Evolutionary conservation across 2,113 vertebrate genomes (phyloP), one percentile per base, ranked within the genome.

Genomic region (Tor tambroides): DNA sequence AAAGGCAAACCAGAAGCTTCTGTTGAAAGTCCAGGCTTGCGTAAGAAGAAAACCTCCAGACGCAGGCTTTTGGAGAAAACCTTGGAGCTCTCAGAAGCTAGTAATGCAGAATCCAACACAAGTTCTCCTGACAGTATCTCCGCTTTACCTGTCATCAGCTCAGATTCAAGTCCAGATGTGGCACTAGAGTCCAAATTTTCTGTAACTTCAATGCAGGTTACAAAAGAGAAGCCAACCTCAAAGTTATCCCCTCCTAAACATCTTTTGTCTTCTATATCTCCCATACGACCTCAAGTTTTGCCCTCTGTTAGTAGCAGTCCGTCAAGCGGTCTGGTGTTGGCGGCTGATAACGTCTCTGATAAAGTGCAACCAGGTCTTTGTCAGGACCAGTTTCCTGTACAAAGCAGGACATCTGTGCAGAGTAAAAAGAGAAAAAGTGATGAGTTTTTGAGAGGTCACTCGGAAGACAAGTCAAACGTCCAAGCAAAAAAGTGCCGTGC

Each of bases 371-470:
- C 35, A 4, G 12, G 4, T 72, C 43, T 30, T 11, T 41, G 49
- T 12, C 32, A 49, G n/a, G 91, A 92, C 1, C 17, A 4, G 0
- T 94, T 94, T 85, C 92, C 91, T 2, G 49, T 94, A 19, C 85
- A 89, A 11, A 61, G 26, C 21, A 65, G 26, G 51, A 21, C 89
- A 83, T 82, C 65, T 0, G 81, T 7, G 14, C 92, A 82, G 54
- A 88, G 76, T 83, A 95, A 94, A 90, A 96, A 95, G 90, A 97
- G 98, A 91, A 99, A 96, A 93, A 97, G 95, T 38, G 95, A 95
- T 19, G 93, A 93, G 23, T 89, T 32, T 49, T n/a, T 91, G 54
- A 94, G 49, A 5, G 91, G 72, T 71, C 72, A 74, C 6, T 76
- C 38, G 0, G 63, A 51, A 3, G 54, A 80, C 0, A 90, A 88